Percentiles rank a stretch among this genome's conserved stretches.
Conservation (phyloP, 64 coral and sea anemone genomes). For the Orbicella faveolata region DNA sequence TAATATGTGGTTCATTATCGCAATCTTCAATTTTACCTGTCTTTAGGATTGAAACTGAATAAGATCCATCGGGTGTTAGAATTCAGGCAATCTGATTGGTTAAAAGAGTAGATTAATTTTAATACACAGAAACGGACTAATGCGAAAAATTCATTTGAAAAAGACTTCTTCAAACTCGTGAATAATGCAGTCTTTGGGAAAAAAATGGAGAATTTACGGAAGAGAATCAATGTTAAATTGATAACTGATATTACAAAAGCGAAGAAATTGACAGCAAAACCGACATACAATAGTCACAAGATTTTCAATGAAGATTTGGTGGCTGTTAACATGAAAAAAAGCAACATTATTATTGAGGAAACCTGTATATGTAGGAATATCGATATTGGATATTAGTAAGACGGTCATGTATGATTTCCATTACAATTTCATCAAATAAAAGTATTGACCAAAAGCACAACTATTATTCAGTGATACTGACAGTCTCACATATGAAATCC, state of each 20-base stretch:
- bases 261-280: neutral
- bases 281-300: neutral
- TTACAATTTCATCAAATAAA: slow-evolving; percentile 8
- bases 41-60: no score
- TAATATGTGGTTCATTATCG: no score
- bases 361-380: neutral
- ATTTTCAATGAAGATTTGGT: neutral
- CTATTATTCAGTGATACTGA: slow-evolving; percentile 19
- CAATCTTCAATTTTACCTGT: no score
- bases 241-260: no score
- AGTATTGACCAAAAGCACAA: neutral
- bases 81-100: no score
- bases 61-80: no score
- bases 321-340: neutral
- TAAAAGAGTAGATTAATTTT: no score
- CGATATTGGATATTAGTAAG: neutral
- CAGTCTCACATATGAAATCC: neutral
- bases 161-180: no score
- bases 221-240: neutral
- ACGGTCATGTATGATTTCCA: slow-evolving; percentile 34
- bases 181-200: neutral
- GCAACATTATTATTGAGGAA: neutral
- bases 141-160: no score
- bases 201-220: slow-evolving; percentile 10
- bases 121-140: no score